These are phyloP conservation scores for Acleris laterana DNA, from an alignment of 2,888 invertebrate species.

Conservation along the genomic window DNA sequence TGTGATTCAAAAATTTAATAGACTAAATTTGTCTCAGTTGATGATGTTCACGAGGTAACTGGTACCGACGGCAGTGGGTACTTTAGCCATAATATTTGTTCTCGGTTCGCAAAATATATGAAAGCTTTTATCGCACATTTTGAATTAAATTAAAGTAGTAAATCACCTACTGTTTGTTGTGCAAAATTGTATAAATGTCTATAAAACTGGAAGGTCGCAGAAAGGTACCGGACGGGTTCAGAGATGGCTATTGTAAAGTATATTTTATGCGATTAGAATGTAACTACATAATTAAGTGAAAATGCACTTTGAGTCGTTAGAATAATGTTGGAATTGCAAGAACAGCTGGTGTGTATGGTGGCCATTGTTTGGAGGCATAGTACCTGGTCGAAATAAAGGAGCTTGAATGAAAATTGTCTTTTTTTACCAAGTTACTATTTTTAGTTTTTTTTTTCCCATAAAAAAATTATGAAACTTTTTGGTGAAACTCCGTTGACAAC, in stretches of 20 bases:
- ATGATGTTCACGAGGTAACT: slow-evolving; percentile 3
- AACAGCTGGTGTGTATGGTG: slow-evolving; percentile 44
- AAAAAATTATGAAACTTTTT: too few relatives aligned
- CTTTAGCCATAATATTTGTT: slow-evolving; percentile 40
- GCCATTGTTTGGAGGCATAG: slow-evolving; percentile 43
- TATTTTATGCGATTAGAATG: slow-evolving; percentile 31
- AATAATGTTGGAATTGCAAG: slow-evolving; percentile 38
- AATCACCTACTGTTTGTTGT: slow-evolving; percentile 58
- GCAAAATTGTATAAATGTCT: slow-evolving; percentile 39
- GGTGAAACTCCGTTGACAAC: too few relatives aligned
- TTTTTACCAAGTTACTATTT: background rate
- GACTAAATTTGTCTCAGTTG: slow-evolving; percentile 3
- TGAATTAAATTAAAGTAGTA: slow-evolving; percentile 58
- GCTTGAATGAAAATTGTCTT: slow-evolving; percentile 62
- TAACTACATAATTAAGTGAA: slow-evolving; percentile 31
- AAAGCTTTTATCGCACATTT: slow-evolving; percentile 74
- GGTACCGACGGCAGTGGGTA: background rate
- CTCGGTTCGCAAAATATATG: slow-evolving; percentile 58
- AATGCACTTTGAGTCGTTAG: slow-evolving; percentile 32
- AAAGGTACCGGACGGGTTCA: slow-evolving; percentile 15
- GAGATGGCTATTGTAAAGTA: slow-evolving; percentile 33
- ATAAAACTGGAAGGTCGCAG: slow-evolving; percentile 18
- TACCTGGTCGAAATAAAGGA: slow-evolving; percentile 78
- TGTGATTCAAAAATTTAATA: slow-evolving; percentile 48
- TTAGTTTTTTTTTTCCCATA: too few relatives aligned